These are phyloP conservation scores for Liolophura sinensis DNA, from an alignment of 1,140 invertebrate species.

Conservation along the genomic window DNA sequence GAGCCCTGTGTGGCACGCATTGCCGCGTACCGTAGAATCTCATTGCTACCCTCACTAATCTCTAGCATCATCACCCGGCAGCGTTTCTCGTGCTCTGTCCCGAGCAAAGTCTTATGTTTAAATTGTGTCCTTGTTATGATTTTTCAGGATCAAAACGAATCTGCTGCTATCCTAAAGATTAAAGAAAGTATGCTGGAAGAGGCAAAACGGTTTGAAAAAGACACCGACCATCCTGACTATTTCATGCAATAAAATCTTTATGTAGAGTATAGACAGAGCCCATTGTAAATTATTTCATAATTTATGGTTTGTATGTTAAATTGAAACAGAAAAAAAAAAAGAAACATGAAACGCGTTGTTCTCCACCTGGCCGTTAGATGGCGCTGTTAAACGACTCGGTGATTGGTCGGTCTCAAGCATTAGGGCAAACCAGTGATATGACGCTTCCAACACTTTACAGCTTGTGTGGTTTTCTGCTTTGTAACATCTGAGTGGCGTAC, in stretches of 20 bases:
- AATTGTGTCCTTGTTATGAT: constrained; percentile 21
- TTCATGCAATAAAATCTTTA: constrained; percentile 35
- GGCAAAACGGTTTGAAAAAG: constrained; percentile 99
- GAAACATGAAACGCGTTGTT: too few relatives aligned
- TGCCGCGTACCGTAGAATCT: not conserved
- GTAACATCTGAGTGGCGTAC: too few relatives aligned
- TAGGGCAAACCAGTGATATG: too few relatives aligned
- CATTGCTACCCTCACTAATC: constrained; percentile 5
- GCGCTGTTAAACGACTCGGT: too few relatives aligned
- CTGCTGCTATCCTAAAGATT: constrained; percentile 98
- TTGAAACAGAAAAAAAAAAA: too few relatives aligned
- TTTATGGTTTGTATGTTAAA: constrained; percentile 7
- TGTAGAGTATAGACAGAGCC: too few relatives aligned
- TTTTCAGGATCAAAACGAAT: constrained; percentile 94
- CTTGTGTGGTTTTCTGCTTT: too few relatives aligned
- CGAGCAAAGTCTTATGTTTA: not conserved
- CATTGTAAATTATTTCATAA: constrained; percentile 14
- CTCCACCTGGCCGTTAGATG: too few relatives aligned
- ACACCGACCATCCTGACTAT: constrained; percentile 66
- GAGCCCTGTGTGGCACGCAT: not conserved
- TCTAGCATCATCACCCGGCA: constrained; percentile 6
- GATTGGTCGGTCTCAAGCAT: too few relatives aligned
- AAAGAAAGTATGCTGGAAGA: constrained; percentile 99
- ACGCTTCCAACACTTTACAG: too few relatives aligned
- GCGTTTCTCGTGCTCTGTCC: constrained; percentile 3